Evolutionary conservation across 2,797 vertebrate genomes (phyloP).

Genomic region (Sebastolobus alascanus): DNA sequence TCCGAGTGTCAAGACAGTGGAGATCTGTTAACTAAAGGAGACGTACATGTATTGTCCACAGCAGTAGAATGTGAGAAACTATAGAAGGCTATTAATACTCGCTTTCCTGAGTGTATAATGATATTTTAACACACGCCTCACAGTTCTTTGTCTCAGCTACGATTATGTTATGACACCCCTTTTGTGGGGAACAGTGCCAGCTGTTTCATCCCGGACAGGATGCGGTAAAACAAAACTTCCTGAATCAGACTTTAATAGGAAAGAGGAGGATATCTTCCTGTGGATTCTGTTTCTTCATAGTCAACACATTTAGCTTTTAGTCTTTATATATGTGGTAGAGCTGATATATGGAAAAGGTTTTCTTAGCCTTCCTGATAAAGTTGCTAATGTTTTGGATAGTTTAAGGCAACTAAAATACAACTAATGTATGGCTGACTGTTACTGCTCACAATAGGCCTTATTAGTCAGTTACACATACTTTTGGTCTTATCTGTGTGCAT

Average conservation of each 20-base stretch:
- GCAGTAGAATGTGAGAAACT: background rate
- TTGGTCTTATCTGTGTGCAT: background rate
- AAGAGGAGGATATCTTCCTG: conserved; percentile 36
- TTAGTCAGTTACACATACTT: background rate
- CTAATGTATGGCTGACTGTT: background rate
- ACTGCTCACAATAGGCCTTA: background rate
- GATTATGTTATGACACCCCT: conserved; percentile 47
- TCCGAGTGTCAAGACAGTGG: conserved; percentile 33
- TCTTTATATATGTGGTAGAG: background rate
- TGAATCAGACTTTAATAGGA: conserved; percentile 59
- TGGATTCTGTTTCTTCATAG: conserved; percentile 12
- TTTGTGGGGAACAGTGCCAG: conserved; percentile 31
- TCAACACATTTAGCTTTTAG: background rate
- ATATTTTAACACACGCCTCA: conserved; percentile 33
- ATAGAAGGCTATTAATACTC: background rate
- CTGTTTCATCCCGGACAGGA: conserved; percentile 61
- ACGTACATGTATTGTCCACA: conserved; percentile 29
- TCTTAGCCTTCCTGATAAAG: background rate
- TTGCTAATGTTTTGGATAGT: conserved; percentile 2
- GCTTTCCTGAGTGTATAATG: conserved; percentile 40
- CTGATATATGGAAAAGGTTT: background rate
- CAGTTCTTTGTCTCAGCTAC: conserved; percentile 40
- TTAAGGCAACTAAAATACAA: background rate
- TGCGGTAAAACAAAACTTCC: conserved; percentile 72
- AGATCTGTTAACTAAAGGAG: conserved; percentile 23